phyloP scores from a whole-genome alignment of 1,140 invertebrate species.

The Drosophila hydei region DNA sequence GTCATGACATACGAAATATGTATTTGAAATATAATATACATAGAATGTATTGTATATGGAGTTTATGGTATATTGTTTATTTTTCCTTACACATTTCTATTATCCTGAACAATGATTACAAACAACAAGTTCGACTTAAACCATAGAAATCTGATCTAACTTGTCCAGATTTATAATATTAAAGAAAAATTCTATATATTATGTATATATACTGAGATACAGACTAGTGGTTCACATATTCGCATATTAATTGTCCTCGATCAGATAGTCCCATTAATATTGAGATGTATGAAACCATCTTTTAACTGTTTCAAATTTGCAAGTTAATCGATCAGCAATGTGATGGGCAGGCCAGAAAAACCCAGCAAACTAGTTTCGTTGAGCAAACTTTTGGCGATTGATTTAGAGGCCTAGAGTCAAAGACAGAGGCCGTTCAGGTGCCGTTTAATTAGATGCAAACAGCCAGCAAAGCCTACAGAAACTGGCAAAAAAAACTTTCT shows the following conservation, averaged over 20 bases:
- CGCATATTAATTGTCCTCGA: slow-evolving; percentile 18
- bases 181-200: too few species aligned
- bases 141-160: too few species aligned
- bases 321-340: slow-evolving; percentile 57
- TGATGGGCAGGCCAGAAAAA: slow-evolving; percentile 47
- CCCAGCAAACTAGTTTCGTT: slow-evolving; percentile 52
- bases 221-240: not conserved
- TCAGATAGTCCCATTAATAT: slow-evolving; percentile 36
- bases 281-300: slow-evolving; percentile 39
- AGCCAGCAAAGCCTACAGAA: slow-evolving; percentile 35
- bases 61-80: too few species aligned
- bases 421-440: slow-evolving; percentile 32
- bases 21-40: not conserved
- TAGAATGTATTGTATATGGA: too few species aligned
- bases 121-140: too few species aligned
- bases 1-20: not conserved
- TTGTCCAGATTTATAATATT: too few species aligned
- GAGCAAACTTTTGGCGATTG: slow-evolving; percentile 28
- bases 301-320: slow-evolving; percentile 65
- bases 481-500: slow-evolving; percentile 5
- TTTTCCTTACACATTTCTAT: too few species aligned
- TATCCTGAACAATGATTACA: too few species aligned
- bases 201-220: not conserved
- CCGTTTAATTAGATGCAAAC: slow-evolving; percentile 67
- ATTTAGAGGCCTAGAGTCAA: slow-evolving; percentile 37